Percentiles rank a stretch among this genome's conserved stretches.
These are phyloP conservation scores for Rhagonycha fulva DNA, from an alignment of 2,888 invertebrate species.

Conservation along the genomic window DNA sequence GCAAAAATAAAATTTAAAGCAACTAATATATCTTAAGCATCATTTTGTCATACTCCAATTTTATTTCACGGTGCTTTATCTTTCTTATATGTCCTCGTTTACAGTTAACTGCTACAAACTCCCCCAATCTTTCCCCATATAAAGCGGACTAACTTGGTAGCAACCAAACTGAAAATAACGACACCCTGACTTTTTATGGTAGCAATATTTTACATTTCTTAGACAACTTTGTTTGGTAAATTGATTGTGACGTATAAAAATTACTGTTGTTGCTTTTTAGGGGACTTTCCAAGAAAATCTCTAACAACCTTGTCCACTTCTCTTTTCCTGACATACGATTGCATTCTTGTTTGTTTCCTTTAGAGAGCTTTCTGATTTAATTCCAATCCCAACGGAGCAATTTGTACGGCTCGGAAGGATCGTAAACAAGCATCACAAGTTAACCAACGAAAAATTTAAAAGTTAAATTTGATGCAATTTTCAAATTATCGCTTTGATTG, in stretches of 20 bases:
- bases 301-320: neutral
- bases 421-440: conserved; percentile 37
- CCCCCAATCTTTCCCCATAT: conserved; percentile 35
- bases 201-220: conserved; percentile 35
- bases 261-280: conserved; percentile 6
- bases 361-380: conserved; percentile 32
- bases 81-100: conserved; percentile 52
- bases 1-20: neutral
- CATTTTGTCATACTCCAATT: conserved; percentile 53
- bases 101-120: conserved; percentile 40
- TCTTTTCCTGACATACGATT: conserved; percentile 1
- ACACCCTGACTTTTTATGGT: conserved; percentile 41
- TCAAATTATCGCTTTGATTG: neutral
- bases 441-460: neutral
- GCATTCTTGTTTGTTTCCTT: conserved; percentile 29
- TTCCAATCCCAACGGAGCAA: conserved; percentile 41
- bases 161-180: conserved; percentile 45
- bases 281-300: neutral
- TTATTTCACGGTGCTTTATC: conserved; percentile 54
- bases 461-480: neutral
- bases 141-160: conserved; percentile 25
- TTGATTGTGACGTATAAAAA: conserved; percentile 27
- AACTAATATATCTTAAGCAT: conserved; percentile 45
- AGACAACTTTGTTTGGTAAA: conserved; percentile 27
- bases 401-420: conserved; percentile 37